Evolutionary conservation across 2,888 invertebrate genomes (phyloP).

Genomic region (Calliphora vomitoria): DNA sequence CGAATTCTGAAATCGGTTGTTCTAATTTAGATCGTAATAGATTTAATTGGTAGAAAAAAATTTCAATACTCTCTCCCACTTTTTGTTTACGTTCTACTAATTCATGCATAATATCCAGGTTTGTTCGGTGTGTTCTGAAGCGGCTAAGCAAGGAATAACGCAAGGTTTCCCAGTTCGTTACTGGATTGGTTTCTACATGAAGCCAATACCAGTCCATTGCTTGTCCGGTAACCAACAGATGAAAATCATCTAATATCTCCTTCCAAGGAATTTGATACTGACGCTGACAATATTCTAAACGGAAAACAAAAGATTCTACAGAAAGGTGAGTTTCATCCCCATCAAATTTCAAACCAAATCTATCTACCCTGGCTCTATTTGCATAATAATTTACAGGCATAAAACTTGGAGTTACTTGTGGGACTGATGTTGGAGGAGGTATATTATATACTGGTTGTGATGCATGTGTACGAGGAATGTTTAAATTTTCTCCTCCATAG

Average conservation of each 20-base stretch:
- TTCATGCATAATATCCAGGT: neutral
- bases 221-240: conserved; percentile 2
- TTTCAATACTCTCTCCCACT: conserved; percentile 11
- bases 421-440: neutral
- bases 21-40: neutral
- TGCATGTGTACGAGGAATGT: neutral
- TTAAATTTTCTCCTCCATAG: neutral
- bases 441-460: neutral
- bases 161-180: neutral
- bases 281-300: neutral
- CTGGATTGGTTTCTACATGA: neutral
- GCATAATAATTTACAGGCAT: neutral
- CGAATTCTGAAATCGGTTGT: conserved; percentile 24
- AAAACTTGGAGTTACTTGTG: too few species aligned
- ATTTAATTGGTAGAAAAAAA: conserved; percentile 4
- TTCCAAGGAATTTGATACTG: conserved; percentile 9
- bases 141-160: neutral
- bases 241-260: conserved; percentile 36
- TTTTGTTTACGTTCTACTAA: neutral
- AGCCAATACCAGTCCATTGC: conserved; percentile 31
- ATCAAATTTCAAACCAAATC: conserved; percentile 4
- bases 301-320: neutral
- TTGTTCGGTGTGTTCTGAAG: neutral
- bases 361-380: neutral
- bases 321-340: neutral